A percentile compares a stretch with the other conserved stretches of the same genome.
These are phyloP conservation scores for Pyrrhosoma nymphula DNA, from an alignment of 2,888 invertebrate genomes.

Conservation along the genomic window DNA sequence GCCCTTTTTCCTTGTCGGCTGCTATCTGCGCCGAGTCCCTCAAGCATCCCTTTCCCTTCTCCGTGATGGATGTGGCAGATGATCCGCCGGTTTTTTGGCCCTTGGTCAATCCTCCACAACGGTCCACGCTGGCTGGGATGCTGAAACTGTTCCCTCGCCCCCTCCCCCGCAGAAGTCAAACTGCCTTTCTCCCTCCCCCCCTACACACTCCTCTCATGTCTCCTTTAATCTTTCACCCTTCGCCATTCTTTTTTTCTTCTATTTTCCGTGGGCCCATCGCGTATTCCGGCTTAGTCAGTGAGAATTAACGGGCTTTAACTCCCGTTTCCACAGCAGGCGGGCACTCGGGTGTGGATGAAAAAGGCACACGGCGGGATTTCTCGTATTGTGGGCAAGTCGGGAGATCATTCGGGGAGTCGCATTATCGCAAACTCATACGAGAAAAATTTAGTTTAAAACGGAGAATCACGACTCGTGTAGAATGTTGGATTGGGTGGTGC, in stretches of 20 bases:
- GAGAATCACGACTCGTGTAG: neutral
- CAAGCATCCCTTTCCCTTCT: neutral
- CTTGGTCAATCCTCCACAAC: neutral
- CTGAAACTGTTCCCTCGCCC: neutral
- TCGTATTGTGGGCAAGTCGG: neutral
- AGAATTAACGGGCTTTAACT: neutral
- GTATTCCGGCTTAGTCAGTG: neutral
- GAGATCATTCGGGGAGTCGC: neutral
- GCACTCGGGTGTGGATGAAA: neutral
- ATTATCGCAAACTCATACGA: neutral
- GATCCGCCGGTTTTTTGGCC: neutral
- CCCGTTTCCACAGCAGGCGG: neutral
- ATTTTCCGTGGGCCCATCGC: neutral
- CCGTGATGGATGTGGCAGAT: slow-evolving; percentile 15
- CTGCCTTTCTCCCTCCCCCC: neutral
- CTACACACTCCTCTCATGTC: neutral
- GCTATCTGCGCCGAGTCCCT: neutral
- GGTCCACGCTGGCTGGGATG: neutral
- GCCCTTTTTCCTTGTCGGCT: neutral
- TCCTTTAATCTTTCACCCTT: neutral
- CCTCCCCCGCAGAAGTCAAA: neutral
- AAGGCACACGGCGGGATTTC: neutral
- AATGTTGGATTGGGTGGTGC: neutral
- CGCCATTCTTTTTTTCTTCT: neutral
- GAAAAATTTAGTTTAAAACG: neutral